Conservation (phyloP, 2,888 invertebrate species). For the Herminia tarsipennalis region DNA sequence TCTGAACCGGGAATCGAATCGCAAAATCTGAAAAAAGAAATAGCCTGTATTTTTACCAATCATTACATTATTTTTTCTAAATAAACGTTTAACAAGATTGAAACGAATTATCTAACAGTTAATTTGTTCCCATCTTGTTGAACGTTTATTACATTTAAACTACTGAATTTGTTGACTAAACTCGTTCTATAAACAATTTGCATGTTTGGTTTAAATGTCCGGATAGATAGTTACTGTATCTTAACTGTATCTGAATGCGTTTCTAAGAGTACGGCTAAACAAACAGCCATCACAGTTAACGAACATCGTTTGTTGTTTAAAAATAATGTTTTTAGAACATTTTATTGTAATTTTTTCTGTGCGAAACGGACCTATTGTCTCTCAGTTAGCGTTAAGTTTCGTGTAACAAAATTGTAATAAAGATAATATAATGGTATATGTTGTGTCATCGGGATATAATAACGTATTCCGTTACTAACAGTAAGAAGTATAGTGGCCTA, state of each 20-base stretch:
- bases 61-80: no score
- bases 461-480: constrained; percentile 73
- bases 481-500: constrained; percentile 65
- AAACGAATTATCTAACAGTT: no score
- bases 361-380: constrained; percentile 34
- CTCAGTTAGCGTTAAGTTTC: constrained; percentile 24
- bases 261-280: background rate
- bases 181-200: no score
- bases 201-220: background rate
- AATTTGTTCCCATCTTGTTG: no score
- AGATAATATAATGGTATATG: constrained; percentile 21
- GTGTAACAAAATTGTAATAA: constrained; percentile 15
- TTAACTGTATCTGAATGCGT: background rate
- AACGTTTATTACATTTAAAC: no score
- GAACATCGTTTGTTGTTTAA: constrained; percentile 22
- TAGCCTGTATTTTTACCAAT: no score
- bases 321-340: constrained; percentile 11
- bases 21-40: no score
- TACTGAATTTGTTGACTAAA: no score
- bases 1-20: no score
- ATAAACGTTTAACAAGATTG: no score
- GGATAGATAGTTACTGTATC: background rate
- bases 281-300: background rate
- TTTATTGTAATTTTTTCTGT: constrained; percentile 22
- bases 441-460: constrained; percentile 69